Evolutionary conservation across 1,140 invertebrate species (phyloP).

Genomic region (Subanguina moxae): DNA sequence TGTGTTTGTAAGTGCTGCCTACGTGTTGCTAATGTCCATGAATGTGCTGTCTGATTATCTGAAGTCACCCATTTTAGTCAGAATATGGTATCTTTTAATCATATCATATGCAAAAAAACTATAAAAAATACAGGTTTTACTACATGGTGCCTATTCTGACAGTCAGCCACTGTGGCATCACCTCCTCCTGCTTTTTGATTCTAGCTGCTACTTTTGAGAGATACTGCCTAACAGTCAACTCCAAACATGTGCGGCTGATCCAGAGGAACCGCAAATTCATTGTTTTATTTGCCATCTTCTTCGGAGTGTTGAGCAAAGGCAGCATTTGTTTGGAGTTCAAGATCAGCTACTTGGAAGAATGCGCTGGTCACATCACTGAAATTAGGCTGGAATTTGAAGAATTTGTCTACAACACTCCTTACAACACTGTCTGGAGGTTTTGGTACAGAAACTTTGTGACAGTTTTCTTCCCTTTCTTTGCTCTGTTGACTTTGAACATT

Average conservation of each 20-base stretch:
- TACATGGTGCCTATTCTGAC: conserved; percentile 57
- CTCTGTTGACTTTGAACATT: conserved; percentile 49
- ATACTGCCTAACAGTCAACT: conserved; percentile 48
- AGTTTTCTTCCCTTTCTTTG: conserved; percentile 57
- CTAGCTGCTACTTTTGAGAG: conserved; percentile 54
- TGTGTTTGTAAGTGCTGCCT: conserved; percentile 51
- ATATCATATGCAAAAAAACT: conserved; percentile 18
- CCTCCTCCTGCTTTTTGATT: conserved; percentile 53
- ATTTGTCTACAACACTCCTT: conserved; percentile 46
- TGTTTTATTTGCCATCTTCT: conserved; percentile 44
- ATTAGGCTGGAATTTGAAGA: conserved; percentile 38
- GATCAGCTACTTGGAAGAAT: conserved; percentile 43
- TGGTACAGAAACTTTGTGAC: conserved; percentile 56
- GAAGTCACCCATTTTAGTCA: conserved; percentile 38
- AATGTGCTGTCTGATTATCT: conserved; percentile 53
- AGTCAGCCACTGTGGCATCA: conserved; percentile 55
- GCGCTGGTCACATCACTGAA: conserved; percentile 47
- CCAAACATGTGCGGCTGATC: conserved; percentile 21
- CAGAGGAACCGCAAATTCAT: conserved; percentile 48
- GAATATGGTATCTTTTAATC: conserved; percentile 40
- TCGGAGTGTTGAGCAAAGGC: conserved; percentile 53
- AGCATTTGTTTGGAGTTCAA: conserved; percentile 53
- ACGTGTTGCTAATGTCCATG: conserved; percentile 53
- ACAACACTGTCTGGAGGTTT: conserved; percentile 37
- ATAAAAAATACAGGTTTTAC: not conserved